phyloP scores from a whole-genome alignment of 53 echinoderm and acorn worm species.

The Crossaster papposus region DNA sequence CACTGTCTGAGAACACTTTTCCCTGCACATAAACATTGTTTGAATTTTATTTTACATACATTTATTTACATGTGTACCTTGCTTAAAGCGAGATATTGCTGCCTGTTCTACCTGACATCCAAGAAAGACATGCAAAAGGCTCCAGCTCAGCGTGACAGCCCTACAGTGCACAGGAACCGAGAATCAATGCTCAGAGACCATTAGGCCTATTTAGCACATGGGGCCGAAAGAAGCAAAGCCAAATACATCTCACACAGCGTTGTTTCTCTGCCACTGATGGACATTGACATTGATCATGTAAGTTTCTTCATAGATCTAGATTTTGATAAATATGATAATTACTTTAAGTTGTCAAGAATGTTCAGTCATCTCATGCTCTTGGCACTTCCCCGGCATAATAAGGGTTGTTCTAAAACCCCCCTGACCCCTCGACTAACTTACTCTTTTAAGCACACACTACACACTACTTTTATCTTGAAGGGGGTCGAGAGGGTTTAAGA shows the following conservation, averaged over 20 bases:
- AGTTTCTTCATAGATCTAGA: background rate
- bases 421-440: too few species aligned
- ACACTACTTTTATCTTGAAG: too few species aligned
- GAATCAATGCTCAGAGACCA: background rate
- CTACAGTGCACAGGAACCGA: background rate
- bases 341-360: background rate
- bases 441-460: too few species aligned
- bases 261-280: background rate
- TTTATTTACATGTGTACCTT: background rate
- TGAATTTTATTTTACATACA: background rate
- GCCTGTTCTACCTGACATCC: slow-evolving; percentile 35
- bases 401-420: too few species aligned
- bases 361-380: too few species aligned
- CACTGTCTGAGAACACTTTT: background rate
- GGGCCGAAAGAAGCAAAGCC: background rate
- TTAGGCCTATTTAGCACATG: slow-evolving; percentile 10
- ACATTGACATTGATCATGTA: slow-evolving; percentile 19
- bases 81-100: slow-evolving; percentile 42
- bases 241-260: slow-evolving; percentile 24
- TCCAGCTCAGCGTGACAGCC: background rate
- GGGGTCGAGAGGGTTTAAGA: too few species aligned
- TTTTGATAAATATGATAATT: background rate
- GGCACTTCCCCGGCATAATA: too few species aligned
- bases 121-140: slow-evolving; percentile 47
- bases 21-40: background rate